phyloP scores from a whole-genome alignment of 2,797 vertebrate species.

The Anas georgica region DNA sequence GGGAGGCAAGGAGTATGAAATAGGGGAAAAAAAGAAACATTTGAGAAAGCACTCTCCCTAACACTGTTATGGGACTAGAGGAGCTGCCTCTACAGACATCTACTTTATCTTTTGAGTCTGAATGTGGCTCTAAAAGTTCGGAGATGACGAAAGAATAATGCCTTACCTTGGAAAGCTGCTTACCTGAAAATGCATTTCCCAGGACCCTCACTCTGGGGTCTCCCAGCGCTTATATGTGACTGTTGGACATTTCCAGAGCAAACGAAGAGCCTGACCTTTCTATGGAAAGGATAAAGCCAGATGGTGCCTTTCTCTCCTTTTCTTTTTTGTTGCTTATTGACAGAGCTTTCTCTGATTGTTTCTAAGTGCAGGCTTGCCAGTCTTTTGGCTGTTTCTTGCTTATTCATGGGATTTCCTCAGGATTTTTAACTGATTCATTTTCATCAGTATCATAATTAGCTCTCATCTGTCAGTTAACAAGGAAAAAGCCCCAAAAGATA shows the following conservation, averaged over 20 bases:
- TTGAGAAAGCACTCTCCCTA: background rate
- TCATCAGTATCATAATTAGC: constrained; percentile 16
- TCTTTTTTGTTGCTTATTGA: background rate
- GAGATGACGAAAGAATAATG: background rate
- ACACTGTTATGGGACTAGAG: background rate
- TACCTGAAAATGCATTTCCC: background rate
- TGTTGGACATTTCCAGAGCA: background rate
- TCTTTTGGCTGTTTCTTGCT: constrained; percentile 17
- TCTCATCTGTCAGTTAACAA: constrained; percentile 28
- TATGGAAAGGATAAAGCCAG: background rate
- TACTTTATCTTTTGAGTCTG: background rate
- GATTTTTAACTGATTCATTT: constrained; percentile 9
- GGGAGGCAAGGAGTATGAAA: background rate
- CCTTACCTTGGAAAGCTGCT: background rate
- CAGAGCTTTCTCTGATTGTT: background rate
- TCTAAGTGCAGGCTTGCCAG: background rate
- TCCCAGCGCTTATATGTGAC: background rate
- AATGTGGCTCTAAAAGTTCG: background rate
- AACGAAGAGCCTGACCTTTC: background rate
- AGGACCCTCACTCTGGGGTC: background rate
- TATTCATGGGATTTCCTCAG: constrained; percentile 14
- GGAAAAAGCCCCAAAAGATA: constrained; percentile 1
- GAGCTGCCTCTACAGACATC: background rate
- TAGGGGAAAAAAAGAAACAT: background rate
- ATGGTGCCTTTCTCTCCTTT: background rate